Evolutionary conservation across 1,140 invertebrate genomes (phyloP), one percentile per base, ranked within the genome.

Genomic region (Venturia canescens): DNA sequence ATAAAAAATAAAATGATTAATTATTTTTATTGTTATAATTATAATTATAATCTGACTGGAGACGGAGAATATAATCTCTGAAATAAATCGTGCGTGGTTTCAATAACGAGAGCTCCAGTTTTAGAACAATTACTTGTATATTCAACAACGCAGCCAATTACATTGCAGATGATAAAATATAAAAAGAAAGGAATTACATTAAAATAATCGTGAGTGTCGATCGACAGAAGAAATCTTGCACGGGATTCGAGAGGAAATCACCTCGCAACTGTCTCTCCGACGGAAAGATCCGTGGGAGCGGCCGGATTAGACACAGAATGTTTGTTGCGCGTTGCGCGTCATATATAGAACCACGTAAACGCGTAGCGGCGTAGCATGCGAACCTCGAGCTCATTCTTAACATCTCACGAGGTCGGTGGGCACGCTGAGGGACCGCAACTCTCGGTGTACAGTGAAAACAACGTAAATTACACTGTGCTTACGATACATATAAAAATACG

Each of bases 201-300:
- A 57, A 1, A 21, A 57, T 44, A 57, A 57, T 57, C 18, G n/a
- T 4, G 53, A 57, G 21, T 57, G 53, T 57, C 67, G n/a, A 70
- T 70, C 27, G 67, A 4, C 31, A n/a, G 16, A 26, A 38, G 67
- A 29, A 70, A 70, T 57, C 27, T 70, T 31, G 31, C 31, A 38
- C 67, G 67, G n/a, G 31, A 44, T 70, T 70, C 67, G 16, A 70
- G 21, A 31, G 67, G 67, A 70, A 70, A 26, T 34, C 67, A 7
- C 29, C 67, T 70, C 18, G 18, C 29, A 16, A 27, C 18, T 16
- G 23, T 70, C 31, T 18, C 31, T 16, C 21, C 31, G 16, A 27
- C 18, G 15, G 67, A 70, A 38, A 70, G 67, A 70, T 70, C 67
- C 67, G 67, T 70, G 67, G 67, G 67, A 70, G 67, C 67, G 67